phyloP scores from a whole-genome alignment of 2,888 invertebrate genomes.

The Agonopterix heracliana region DNA sequence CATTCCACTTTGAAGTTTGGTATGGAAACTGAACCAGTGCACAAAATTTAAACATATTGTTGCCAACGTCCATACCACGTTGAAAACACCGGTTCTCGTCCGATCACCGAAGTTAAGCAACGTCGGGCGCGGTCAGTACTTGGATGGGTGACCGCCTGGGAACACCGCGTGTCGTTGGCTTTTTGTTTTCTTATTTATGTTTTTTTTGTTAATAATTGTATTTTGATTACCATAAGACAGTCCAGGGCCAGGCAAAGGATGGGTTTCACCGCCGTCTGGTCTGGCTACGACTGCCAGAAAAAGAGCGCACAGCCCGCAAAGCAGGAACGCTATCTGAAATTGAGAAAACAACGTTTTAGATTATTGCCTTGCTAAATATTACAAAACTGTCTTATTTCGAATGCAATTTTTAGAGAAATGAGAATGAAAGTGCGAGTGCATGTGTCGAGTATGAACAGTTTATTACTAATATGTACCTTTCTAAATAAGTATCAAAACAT shows the following conservation, averaged over 20 bases:
- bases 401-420: too few relatives aligned
- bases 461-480: too few relatives aligned
- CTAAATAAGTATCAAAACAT: too few relatives aligned
- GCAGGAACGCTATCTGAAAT: slow-evolving; percentile 28
- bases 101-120: slow-evolving; percentile 53
- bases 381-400: not conserved
- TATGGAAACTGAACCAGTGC: too few relatives aligned
- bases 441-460: too few relatives aligned
- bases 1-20: too few relatives aligned
- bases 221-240: slow-evolving; percentile 52
- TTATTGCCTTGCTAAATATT: not conserved
- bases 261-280: slow-evolving; percentile 51
- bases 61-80: slow-evolving; percentile 57
- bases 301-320: slow-evolving; percentile 21
- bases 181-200: slow-evolving; percentile 16
- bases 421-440: too few relatives aligned
- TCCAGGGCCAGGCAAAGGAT: slow-evolving; percentile 57
- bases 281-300: slow-evolving; percentile 18
- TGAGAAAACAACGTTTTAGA: not conserved
- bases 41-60: slow-evolving; percentile 3
- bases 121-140: slow-evolving; percentile 51
- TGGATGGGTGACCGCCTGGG: slow-evolving; percentile 49
- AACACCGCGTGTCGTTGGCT: slow-evolving; percentile 37
- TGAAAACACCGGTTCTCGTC: slow-evolving; percentile 51
- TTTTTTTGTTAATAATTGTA: not conserved